Base-by-base conservation (phyloP, 2,888 invertebrate species). In the Andrena fulva region DNA sequence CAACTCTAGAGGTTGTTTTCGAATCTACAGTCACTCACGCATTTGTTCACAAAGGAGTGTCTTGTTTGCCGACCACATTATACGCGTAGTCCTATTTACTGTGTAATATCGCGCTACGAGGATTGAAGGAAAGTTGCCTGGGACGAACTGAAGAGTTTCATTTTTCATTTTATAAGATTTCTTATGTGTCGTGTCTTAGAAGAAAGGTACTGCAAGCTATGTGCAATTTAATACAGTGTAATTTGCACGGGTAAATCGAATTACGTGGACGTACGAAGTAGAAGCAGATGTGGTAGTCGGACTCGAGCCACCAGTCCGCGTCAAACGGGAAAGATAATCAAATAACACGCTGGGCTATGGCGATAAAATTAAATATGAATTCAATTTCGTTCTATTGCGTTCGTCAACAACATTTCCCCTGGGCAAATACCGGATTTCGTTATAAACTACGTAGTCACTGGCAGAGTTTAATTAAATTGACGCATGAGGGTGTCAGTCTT, bases 291-390 rank as follows among this genome's bases (percentile, higher is more conserved):
- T 24, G 71, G 33, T 63, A 31, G 24, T 56, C 63, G 33, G 63
- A 50, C 63, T 16, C 63, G 24, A 52, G 71, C 50, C 62, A 72
- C 24, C 33, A 33, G 35, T 24, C 33, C 31, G 31, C 33, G 35
- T 72, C 50, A 63, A 67, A 67, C 56, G 31, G 48, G 35, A 59
- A 42, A 24, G 42, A 12, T 71, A 76, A 76, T 63, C 71, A 54
- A 76, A 76, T 76, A 63, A 64, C 56, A 31, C 31, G 63, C 63
- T 76, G 63, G 70, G 71, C 31, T 70, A 62, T 54, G 62, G 60
- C 29, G 70, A 29, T 42, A 54, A 54, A 76, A 76, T 71, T 76
- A 71, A 76, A 71, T 63, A 71, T 42, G 54, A 64, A 77, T 77
- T 35, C 52, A 64, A 64, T 72, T 64, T 72, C 56, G 16, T 52